A percentile compares a stretch with the other conserved stretches of the same genome.
These are phyloP conservation scores for Urocolius indicus DNA, from an alignment of 2,113 vertebrate genomes.

Conservation along the genomic window DNA sequence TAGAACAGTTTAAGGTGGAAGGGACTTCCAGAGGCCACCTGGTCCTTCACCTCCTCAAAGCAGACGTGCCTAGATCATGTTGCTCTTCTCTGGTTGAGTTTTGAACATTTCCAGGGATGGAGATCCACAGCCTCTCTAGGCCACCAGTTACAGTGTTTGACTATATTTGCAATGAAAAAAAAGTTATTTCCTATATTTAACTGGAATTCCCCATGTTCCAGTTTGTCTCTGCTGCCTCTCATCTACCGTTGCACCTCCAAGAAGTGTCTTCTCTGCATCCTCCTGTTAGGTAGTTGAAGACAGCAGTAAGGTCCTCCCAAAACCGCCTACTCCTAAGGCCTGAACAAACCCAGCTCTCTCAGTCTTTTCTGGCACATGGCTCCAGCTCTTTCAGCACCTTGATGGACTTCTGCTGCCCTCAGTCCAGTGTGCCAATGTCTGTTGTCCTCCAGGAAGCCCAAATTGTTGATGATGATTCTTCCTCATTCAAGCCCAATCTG, in stretches of 20 bases:
- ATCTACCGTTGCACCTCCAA: accelerated
- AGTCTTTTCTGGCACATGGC: neutral
- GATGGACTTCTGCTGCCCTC: neutral
- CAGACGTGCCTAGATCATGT: neutral
- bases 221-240: neutral
- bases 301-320: neutral
- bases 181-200: neutral
- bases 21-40: neutral
- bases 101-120: neutral
- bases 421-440: neutral
- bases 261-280: neutral
- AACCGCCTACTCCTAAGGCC: neutral
- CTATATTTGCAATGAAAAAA: neutral
- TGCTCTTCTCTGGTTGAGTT: neutral
- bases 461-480: neutral
- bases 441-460: neutral
- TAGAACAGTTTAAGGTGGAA: neutral
- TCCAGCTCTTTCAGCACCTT: neutral
- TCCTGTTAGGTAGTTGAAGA: too few species aligned
- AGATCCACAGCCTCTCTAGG: neutral
- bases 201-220: neutral
- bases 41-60: neutral
- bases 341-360: neutral
- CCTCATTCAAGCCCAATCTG: neutral
- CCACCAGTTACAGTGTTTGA: neutral